A percentile compares a stretch with the other conserved stretches of the same genome.
Evolutionary conservation across 53 echinoderm and acorn worm genomes (phyloP).

Genomic region (Mesocentrotus franciscanus): DNA sequence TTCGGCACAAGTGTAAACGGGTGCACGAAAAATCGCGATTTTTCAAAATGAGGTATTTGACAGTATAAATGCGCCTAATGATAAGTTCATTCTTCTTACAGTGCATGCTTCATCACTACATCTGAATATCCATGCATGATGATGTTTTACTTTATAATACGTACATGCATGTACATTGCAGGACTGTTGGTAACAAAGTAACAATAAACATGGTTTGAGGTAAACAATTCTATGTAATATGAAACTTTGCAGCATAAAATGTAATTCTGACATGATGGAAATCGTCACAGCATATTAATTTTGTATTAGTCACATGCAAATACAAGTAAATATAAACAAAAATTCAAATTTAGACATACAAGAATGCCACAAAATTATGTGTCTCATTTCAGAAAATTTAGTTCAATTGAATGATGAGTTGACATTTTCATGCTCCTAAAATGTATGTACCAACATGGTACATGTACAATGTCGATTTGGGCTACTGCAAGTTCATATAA

Average conservation of each 20-base stretch:
- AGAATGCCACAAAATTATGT: neutral
- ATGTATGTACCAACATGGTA: neutral
- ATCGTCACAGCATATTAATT: neutral
- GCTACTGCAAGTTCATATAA: too few relatives aligned
- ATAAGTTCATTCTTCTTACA: neutral
- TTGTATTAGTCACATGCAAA: neutral
- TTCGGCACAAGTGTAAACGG: too few relatives aligned
- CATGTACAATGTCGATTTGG: neutral
- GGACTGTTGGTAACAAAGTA: too few relatives aligned
- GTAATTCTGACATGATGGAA: neutral
- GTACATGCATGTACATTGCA: too few relatives aligned
- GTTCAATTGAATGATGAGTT: neutral
- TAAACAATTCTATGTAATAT: neutral
- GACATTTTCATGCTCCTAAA: neutral
- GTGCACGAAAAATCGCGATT: too few relatives aligned
- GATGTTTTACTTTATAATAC: neutral
- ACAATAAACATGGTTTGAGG: too few relatives aligned
- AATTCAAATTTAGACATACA: neutral
- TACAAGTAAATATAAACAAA: neutral
- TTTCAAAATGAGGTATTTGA: too few relatives aligned
- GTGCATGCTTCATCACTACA: neutral
- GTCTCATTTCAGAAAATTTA: neutral
- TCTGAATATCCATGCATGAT: neutral
- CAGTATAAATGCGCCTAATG: too few relatives aligned
- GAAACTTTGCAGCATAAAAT: neutral